These are phyloP conservation scores for Bucorvus abyssinicus DNA, from an alignment of 2,797 vertebrate genomes.

Conservation along the genomic window DNA sequence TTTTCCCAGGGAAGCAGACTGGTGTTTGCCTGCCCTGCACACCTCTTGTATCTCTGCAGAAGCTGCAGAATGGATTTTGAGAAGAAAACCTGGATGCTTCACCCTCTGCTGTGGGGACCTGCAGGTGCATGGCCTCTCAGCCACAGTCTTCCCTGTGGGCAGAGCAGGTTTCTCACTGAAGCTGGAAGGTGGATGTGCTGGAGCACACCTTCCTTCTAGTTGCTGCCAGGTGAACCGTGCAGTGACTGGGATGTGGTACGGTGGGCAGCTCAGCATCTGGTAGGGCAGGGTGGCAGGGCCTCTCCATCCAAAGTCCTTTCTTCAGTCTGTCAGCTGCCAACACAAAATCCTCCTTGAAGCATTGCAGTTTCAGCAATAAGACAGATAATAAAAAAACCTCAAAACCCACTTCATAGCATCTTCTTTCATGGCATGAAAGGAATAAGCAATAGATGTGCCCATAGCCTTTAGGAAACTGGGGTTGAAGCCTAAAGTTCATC, in stretches of 20 bases:
- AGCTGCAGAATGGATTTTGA: background rate
- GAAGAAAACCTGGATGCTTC: background rate
- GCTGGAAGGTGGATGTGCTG: background rate
- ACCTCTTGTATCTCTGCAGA: accelerated
- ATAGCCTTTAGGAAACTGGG: background rate
- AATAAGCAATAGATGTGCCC: background rate
- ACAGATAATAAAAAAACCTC: background rate
- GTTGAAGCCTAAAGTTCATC: background rate
- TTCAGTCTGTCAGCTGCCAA: background rate
- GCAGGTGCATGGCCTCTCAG: too few species aligned
- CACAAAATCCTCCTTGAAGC: background rate
- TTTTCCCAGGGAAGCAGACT: background rate
- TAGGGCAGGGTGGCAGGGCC: background rate
- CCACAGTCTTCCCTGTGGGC: accelerated
- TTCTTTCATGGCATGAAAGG: background rate
- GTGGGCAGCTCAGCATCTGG: accelerated
- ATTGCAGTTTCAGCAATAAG: background rate
- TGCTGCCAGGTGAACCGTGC: accelerated
- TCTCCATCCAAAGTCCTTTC: background rate
- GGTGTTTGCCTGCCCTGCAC: accelerated
- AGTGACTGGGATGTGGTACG: accelerated
- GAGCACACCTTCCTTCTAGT: background rate
- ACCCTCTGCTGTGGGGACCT: background rate
- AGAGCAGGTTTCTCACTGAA: background rate
- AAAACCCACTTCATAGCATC: background rate